These are phyloP conservation scores for Macaria liturata DNA, from an alignment of 2,888 invertebrate genomes.

Conservation along the genomic window DNA sequence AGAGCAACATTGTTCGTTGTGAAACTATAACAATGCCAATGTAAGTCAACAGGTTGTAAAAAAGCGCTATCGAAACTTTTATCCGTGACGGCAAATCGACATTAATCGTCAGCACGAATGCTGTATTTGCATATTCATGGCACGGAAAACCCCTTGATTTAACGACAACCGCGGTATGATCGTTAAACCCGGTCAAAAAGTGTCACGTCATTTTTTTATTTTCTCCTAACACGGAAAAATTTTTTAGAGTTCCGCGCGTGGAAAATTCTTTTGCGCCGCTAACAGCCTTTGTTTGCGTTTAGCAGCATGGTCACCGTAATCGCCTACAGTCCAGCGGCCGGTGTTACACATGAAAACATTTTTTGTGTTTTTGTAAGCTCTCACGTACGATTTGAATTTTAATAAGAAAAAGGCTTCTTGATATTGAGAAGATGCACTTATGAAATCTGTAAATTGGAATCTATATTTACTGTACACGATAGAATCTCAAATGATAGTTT, in stretches of 20 bases:
- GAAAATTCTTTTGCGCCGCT: slow-evolving; percentile 13
- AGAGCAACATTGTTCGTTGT: background rate
- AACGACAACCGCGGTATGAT: slow-evolving; percentile 60
- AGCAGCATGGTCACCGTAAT: background rate
- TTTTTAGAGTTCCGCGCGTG: slow-evolving; percentile 36
- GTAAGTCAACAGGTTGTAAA: slow-evolving; percentile 50
- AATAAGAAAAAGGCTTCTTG: too few relatives aligned
- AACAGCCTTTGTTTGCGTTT: slow-evolving; percentile 13
- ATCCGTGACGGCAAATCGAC: slow-evolving; percentile 53
- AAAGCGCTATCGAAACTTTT: slow-evolving; percentile 44
- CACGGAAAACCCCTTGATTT: slow-evolving; percentile 59
- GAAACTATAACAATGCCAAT: slow-evolving; percentile 13
- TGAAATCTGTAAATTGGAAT: too few relatives aligned
- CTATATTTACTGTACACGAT: too few relatives aligned
- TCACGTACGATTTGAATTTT: too few relatives aligned
- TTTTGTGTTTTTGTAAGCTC: too few relatives aligned
- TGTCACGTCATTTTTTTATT: slow-evolving; percentile 58
- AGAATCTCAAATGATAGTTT: too few relatives aligned
- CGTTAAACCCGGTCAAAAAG: slow-evolving; percentile 59
- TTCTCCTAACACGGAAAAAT: slow-evolving; percentile 44
- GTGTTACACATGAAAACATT: too few relatives aligned
- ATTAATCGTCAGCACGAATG: slow-evolving; percentile 59
- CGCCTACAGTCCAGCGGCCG: background rate
- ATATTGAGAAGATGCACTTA: too few relatives aligned
- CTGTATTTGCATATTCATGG: slow-evolving; percentile 69